Base-by-base conservation (phyloP, 2,113 vertebrate genomes). In the Cynopterus brachyotis region DNA sequence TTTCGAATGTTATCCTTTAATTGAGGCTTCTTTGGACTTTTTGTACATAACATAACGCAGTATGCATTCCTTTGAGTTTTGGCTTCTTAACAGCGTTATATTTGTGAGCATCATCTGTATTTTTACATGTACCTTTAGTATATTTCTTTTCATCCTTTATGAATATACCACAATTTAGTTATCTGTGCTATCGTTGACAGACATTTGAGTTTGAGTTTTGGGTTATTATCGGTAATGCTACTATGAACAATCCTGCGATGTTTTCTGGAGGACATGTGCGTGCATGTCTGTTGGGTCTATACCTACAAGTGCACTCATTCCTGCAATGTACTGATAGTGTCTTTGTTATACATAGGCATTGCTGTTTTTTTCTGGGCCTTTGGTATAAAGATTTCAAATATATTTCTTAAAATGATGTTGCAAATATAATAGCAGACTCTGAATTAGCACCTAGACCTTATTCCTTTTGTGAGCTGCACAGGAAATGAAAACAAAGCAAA, bases 71-170 rank as follows among this genome's bases (percentile, higher is more conserved):
- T 69, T 95, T 89, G 35, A 80, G 37, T 59, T 95, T 95, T 30
- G 10, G 1, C 24, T 66, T 89, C 40, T 72, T 94, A 60, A 20
- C 26, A 32, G 79, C 37, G 55, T 55, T 76, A 92, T 47, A 26
- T 91, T 81, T 88, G 32, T 76, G 47, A 79, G 64, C 66, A 53
- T 78, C 50, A 50, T 37, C 45, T n/a, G 0, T 83, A 64, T 93
- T 83, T 97, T 95, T 66, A 53, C 42, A 73, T 32, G 26, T 67
- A 78, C 42, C 30, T 73, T 8, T 87, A 86, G 50, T 82, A 94
- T 22, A 50, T 64, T 94, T 59, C 11, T 80, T 96, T 95, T 90
- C 72, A 35, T 84, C 19, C 15, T 26, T 80, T 75, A 53, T 55
- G 45, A 67, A 57, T 66, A 50, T 57, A 17, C 7, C n/a, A 11